Base-by-base conservation (phyloP, 2,888 invertebrate species). In the Pycnomerus fuliginosus region DNA sequence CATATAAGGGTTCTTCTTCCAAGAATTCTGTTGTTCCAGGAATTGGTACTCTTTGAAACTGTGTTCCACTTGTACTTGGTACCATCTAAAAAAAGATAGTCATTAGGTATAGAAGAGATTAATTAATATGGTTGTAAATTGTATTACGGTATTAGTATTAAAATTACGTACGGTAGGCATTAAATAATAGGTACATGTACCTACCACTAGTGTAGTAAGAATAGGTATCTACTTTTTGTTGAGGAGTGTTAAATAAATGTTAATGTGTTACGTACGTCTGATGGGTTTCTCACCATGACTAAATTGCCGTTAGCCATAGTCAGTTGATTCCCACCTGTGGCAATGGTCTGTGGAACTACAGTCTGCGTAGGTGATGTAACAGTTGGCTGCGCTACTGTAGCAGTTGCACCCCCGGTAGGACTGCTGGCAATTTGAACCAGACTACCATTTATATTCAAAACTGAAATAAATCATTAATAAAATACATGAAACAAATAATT, bases 1-100 rank as follows among this genome's bases (percentile, higher is more conserved):
- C 99, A 69, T 98, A 99, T 11, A 99, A 75, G 0, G 98, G 93
- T 63, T 97, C 96, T 66, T 97, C 97, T 68, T 96, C 96, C 0
- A 86, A 74, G 25, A 82, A 77, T 62, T 82, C 80, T 1, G 80
- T 76, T 1, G 82, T 77, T 38, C 77, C 78, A 1, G 80, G 78
- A 38, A 82, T 69, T 23, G 81, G 82, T 46, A 83, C 79, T 56
- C 77, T 74, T 69, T 76, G 81, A 64, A 75, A 81, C 63, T 76
- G 76, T 12, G 68, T 61, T 1, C 74, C 71, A 55, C 75, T 75
- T 4, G 74, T 74, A 55, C 75, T 71, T 16, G 79, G 78, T 16
- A 79, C 77, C 78, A 82, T 80, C 81, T 82, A 60, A 7, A 16
- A 22, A 13, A 24, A 44, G 7, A 30, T 10, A 24, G 10, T 10